Conservation (phyloP, 2,113 vertebrate species). For the Spermophilus dauricus region DNA sequence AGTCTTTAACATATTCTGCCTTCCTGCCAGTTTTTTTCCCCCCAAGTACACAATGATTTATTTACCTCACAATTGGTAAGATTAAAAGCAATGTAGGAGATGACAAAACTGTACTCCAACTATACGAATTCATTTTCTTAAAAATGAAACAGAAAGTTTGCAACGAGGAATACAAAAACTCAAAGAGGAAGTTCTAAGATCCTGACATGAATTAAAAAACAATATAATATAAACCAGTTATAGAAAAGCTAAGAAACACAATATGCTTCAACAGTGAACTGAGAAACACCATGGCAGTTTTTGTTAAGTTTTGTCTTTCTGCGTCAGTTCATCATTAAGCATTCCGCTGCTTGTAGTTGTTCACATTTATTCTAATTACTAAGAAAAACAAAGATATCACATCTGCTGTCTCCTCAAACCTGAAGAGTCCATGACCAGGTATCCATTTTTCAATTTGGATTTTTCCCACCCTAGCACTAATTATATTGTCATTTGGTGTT, state of each 20-base stretch:
- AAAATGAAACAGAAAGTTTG: conserved; percentile 75
- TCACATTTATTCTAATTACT: conserved; percentile 87
- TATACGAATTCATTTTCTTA: conserved; percentile 77
- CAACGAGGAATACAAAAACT: conserved; percentile 67
- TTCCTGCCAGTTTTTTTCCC: conserved; percentile 82
- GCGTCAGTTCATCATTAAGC: conserved; percentile 6
- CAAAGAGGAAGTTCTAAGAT: conserved; percentile 40
- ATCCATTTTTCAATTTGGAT: conserved; percentile 70
- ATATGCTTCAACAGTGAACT: neutral
- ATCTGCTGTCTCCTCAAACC: conserved; percentile 88
- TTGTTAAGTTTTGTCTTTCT: neutral
- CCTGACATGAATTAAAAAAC: conserved; percentile 51
- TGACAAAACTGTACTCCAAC: conserved; percentile 79
- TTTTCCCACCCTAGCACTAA: conserved; percentile 78
- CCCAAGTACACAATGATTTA: conserved; percentile 83
- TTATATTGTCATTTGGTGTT: conserved; percentile 77
- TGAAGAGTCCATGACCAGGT: conserved; percentile 86
- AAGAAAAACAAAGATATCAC: conserved; percentile 80
- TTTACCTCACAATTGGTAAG: conserved; percentile 81
- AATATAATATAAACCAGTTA: conserved; percentile 24
- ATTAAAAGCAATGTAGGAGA: conserved; percentile 78
- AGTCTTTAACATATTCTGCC: conserved; percentile 78
- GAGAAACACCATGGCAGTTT: neutral
- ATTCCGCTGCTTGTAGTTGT: conserved; percentile 79
- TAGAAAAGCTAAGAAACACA: neutral